Evolutionary conservation across 2,888 invertebrate species (phyloP).

Genomic region (Acleris sparsana): DNA sequence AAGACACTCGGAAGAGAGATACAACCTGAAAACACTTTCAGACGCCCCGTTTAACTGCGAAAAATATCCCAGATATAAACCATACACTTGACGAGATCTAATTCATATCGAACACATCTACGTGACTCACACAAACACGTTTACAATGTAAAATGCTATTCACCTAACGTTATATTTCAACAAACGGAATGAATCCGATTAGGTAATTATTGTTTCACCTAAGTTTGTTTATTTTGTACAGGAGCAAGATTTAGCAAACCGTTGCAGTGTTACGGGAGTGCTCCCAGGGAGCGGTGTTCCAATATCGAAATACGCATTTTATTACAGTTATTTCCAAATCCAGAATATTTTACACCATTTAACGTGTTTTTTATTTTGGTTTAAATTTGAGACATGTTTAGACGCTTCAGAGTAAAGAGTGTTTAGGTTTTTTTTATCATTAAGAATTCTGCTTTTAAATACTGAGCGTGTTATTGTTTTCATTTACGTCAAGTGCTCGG

Average conservation of each 20-base stretch:
- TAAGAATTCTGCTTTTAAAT: slow-evolving; percentile 11
- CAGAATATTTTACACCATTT: neutral
- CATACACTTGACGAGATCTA: no score
- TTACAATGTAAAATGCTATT: slow-evolving; percentile 11
- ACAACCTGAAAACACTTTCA: no score
- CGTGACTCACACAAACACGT: no score
- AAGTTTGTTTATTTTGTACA: slow-evolving; percentile 58
- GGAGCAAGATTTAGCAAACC: slow-evolving; percentile 40
- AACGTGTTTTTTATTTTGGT: no score
- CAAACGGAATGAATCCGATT: slow-evolving; percentile 51
- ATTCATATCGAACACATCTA: no score
- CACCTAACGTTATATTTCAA: slow-evolving; percentile 26
- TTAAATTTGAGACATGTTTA: no score
- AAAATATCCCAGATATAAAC: no score
- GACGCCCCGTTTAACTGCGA: no score
- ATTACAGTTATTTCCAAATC: slow-evolving; percentile 5
- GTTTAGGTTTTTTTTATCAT: no score
- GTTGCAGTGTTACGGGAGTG: slow-evolving; percentile 42
- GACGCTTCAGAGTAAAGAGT: no score
- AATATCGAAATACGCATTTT: slow-evolving; percentile 9
- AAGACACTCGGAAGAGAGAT: no score
- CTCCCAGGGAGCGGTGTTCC: slow-evolving; percentile 33
- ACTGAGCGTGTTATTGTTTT: slow-evolving; percentile 33
- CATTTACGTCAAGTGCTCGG: slow-evolving; percentile 38
- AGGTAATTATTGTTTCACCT: slow-evolving; percentile 54